Percentiles rank a stretch among this genome's conserved stretches.
phyloP scores from a whole-genome alignment of 2,113 vertebrate genomes.

The Rissa tridactyla region DNA sequence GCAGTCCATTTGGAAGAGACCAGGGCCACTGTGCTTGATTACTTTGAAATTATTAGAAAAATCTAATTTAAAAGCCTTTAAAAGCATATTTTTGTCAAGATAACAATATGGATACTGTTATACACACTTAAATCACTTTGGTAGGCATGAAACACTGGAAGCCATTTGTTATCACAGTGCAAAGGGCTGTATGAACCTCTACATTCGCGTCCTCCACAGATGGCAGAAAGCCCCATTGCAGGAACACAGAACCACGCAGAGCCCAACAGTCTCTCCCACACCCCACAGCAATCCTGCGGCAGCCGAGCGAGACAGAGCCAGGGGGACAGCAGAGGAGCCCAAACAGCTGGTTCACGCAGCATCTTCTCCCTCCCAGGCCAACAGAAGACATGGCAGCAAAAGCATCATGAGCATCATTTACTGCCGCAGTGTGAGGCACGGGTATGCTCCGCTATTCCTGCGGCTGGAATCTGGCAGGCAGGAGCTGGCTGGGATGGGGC shows the following conservation, averaged over 20 bases:
- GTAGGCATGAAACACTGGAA: not conserved
- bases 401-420: not conserved
- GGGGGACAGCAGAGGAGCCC: not conserved
- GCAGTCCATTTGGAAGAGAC: not conserved
- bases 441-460: fast-evolving
- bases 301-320: not conserved
- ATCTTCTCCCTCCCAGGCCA: not conserved
- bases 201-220: not conserved
- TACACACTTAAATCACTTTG: not conserved
- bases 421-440: not conserved
- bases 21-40: not conserved
- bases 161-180: not conserved
- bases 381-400: not conserved
- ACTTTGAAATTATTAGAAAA: not conserved
- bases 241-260: not conserved
- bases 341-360: not conserved
- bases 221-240: not conserved
- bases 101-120: not conserved
- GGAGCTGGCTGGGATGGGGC: not conserved
- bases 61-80: not conserved
- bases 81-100: not conserved
- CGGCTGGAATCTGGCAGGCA: not conserved
- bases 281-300: not conserved
- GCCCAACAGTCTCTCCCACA: not conserved
- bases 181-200: not conserved